phyloP scores from a whole-genome alignment of 1,140 invertebrate genomes.

The Drosophila elegans region DNA sequence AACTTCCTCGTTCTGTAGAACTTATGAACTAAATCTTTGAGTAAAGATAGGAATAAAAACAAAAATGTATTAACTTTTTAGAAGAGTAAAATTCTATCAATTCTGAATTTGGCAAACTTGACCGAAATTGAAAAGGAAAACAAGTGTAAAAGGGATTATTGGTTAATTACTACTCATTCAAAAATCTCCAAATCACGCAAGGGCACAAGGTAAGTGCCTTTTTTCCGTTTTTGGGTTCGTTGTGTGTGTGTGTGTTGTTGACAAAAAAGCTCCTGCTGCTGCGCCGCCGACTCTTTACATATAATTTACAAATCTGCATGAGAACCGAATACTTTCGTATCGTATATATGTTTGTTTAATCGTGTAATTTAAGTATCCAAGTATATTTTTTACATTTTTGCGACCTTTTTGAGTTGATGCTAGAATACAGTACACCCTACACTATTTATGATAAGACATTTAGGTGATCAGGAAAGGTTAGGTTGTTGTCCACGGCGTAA shows the following conservation, averaged over 20 bases:
- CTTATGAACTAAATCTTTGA: no score
- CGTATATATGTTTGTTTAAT: conserved; percentile 32
- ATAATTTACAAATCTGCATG: conserved; percentile 63
- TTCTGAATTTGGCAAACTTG: background rate
- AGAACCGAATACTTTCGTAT: conserved; percentile 54
- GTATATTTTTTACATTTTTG: conserved; percentile 35
- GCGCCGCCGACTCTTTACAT: conserved; percentile 51
- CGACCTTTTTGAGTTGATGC: conserved; percentile 37
- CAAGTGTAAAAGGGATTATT: background rate
- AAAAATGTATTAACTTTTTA: background rate
- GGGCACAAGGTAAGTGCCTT: conserved; percentile 62
- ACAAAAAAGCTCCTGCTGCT: conserved; percentile 66
- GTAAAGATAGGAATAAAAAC: no score
- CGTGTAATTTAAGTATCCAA: conserved; percentile 23
- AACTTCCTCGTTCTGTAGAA: background rate
- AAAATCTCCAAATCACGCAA: conserved; percentile 17
- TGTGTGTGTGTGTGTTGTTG: conserved; percentile 83
- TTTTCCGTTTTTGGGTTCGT: conserved; percentile 59
- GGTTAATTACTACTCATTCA: conserved; percentile 1
- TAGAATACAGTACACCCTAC: conserved; percentile 40
- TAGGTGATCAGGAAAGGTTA: conserved; percentile 37
- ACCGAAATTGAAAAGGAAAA: background rate
- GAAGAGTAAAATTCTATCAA: background rate
- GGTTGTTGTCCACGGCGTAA: conserved; percentile 62
- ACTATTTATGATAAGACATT: conserved; percentile 14